Evolutionary conservation across 2,888 invertebrate species (phyloP).

Genomic region (Oeneis ivallda): DNA sequence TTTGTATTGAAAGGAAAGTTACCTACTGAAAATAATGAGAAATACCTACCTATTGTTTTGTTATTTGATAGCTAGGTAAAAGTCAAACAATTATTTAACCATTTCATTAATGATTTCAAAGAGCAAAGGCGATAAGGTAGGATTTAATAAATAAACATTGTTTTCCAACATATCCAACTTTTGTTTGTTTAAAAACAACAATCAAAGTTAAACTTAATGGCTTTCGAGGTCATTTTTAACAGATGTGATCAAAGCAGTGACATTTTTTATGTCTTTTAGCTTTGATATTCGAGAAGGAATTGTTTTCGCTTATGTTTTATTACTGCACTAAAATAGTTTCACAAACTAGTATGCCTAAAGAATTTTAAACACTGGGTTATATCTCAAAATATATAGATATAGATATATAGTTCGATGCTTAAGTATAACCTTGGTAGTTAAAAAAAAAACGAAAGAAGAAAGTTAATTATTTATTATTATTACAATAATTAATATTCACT

Average conservation of each 20-base stretch:
- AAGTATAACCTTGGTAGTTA: too few species aligned
- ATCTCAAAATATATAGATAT: too few species aligned
- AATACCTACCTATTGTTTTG: background rate
- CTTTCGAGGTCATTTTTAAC: conserved; percentile 34
- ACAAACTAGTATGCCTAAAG: background rate
- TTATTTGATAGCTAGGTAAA: background rate
- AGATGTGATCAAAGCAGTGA: conserved; percentile 36
- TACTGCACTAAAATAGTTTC: conserved; percentile 3
- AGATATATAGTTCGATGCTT: too few species aligned
- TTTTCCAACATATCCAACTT: background rate
- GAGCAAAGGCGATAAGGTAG: background rate
- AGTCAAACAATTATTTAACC: background rate
- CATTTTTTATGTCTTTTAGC: conserved; percentile 28
- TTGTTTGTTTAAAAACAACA: conserved; percentile 23
- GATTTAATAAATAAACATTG: background rate
- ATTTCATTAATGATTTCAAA: background rate
- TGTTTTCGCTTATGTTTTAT: conserved; percentile 30
- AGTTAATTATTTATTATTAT: too few species aligned
- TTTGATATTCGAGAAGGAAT: conserved; percentile 31
- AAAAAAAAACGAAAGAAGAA: too few species aligned
- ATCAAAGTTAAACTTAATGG: conserved; percentile 20
- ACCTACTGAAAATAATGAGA: background rate
- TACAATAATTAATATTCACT: too few species aligned
- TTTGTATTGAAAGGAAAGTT: too few species aligned
- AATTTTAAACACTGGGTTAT: background rate